Evolutionary conservation across 2,113 vertebrate species (phyloP), one percentile per base, ranked within the genome.

Genomic region (Phylloscopus trochilus): DNA sequence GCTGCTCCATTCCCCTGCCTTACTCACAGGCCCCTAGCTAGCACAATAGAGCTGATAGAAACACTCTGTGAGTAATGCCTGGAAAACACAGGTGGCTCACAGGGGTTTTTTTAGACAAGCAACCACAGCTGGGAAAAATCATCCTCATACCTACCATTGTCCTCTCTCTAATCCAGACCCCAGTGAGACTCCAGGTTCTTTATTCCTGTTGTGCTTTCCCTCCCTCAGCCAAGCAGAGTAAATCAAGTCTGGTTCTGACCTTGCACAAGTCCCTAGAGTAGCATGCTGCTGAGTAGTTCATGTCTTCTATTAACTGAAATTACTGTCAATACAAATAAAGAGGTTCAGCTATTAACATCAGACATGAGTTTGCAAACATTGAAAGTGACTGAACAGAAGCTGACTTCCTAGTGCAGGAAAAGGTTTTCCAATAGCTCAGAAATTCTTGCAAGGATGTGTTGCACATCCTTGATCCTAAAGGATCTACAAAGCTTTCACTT

Each of bases 311-410:
- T 93, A 96, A 52, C 26, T 78, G 80, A 93, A 92, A 95, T 96
- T 96, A 96, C 82, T 96, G 92, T 92, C 93, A 94, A 35, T 70
- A 81, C 83, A 95, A 93, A 93, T 92, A 81, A 92, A 93, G 72
- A 92, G 79, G 47, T 72, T 64, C 56, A 53, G 83, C 62, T 73
- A 70, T 70, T 92, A 82, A 92, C 80, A 75, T 94, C 87, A 86
- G 69, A 80, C 84, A 88, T 72, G 66, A 94, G 64, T 72, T 86
- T 49, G 21, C 47, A 89, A 77, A 89, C 60, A 62, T 0, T 72
- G 64, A 80, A 70, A 51, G 30, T 31, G 66, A 41, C 49, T 53
- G 44, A 92, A 86, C 44, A 90, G 76, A 27, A 68, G 60, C 52
- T 5, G 1, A 68, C 28, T 58, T 43, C 15, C 46, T 0, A 69